A percentile compares a stretch with the other conserved stretches of the same genome.
Conservation (phyloP, 2,888 invertebrate species). For the Melanchra persicariae region DNA sequence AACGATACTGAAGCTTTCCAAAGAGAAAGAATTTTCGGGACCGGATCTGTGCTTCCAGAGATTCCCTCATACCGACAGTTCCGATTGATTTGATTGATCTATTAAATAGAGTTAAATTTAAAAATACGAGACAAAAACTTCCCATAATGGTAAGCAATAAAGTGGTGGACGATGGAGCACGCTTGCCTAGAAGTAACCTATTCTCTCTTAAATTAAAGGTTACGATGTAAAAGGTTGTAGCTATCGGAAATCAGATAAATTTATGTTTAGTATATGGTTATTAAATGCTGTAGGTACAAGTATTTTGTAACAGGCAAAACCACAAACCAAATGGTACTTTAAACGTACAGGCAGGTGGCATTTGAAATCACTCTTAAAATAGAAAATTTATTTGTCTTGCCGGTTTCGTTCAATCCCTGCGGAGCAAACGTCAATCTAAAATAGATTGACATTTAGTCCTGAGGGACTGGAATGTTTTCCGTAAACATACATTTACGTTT, state of each 20-base stretch:
- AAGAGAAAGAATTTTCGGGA: no score
- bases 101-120: no score
- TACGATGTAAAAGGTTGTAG: no score
- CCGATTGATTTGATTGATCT: no score
- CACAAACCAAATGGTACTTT: not conserved
- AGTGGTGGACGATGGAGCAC: not conserved
- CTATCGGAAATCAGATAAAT: no score
- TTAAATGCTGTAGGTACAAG: not conserved
- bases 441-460: conserved; percentile 28
- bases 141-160: no score
- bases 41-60: no score
- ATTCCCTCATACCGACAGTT: no score
- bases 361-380: conserved; percentile 16
- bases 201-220: no score
- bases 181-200: no score
- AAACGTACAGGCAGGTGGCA: not conserved
- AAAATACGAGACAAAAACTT: not conserved
- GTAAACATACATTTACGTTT: conserved; percentile 18
- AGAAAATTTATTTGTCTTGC: conserved; percentile 13
- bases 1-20: no score
- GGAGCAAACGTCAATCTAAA: conserved; percentile 40
- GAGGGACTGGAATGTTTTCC: conserved; percentile 21
- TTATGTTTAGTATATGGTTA: no score
- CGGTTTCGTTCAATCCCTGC: conserved; percentile 11
- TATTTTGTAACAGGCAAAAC: not conserved